Conservation (phyloP, 2,113 vertebrate species). For the Lonchura striata region DNA sequence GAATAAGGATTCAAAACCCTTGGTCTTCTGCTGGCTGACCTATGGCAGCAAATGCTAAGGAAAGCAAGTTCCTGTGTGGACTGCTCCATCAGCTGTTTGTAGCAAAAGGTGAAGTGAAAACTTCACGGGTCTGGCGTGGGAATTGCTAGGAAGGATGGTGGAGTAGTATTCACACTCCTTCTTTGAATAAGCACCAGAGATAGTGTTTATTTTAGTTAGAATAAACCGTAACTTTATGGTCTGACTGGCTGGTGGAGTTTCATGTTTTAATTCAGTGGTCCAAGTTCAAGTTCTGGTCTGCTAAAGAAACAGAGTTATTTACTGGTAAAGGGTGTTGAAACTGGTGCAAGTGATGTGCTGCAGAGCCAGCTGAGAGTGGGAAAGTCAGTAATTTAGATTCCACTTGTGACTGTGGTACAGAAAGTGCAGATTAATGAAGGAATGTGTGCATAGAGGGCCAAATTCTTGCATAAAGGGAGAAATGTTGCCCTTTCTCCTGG, state of each 20-base stretch:
- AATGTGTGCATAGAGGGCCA: not conserved
- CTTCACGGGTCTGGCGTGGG: not conserved
- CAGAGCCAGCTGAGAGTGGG: not conserved
- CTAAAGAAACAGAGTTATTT: not conserved
- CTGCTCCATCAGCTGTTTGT: constrained; percentile 6
- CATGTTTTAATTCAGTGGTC: not conserved
- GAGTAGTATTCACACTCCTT: not conserved
- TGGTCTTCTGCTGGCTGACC: not conserved
- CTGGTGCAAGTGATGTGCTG: not conserved
- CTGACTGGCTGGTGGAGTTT: not conserved
- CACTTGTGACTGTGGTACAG: constrained; percentile 5
- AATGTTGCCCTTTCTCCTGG: not conserved
- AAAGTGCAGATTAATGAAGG: constrained; percentile 34
- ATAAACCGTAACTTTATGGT: constrained; percentile 4
- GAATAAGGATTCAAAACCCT: not conserved
- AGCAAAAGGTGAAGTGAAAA: not conserved
- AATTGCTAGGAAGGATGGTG: not conserved
- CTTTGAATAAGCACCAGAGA: not conserved
- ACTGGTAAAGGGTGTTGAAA: not conserved
- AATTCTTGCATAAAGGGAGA: constrained; percentile 8
- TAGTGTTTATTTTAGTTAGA: constrained; percentile 43
- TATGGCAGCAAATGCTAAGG: not conserved
- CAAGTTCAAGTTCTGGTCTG: not conserved
- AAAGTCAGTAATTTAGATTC: constrained; percentile 3
- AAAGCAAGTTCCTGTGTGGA: not conserved